These are phyloP conservation scores for Eidolon helvum DNA, from an alignment of 2,113 vertebrate genomes.

Conservation along the genomic window DNA sequence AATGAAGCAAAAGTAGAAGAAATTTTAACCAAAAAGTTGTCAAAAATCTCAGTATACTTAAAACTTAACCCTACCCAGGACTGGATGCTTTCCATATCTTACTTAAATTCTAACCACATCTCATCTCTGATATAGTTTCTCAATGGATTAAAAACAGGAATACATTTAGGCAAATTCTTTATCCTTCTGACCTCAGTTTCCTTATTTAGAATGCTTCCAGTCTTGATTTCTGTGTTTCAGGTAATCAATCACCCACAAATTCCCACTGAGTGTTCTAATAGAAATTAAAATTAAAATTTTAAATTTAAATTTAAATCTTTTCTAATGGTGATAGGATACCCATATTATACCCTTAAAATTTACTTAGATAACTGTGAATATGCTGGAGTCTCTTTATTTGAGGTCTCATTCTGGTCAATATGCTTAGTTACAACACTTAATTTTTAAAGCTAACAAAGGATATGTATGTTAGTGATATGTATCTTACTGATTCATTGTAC, in stretches of 20 bases:
- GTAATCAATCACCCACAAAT: background rate
- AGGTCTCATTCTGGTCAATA: background rate
- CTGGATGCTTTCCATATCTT: background rate
- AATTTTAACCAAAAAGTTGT: background rate
- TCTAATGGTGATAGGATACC: background rate
- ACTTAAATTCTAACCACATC: background rate
- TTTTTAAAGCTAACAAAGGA: background rate
- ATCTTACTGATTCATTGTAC: background rate
- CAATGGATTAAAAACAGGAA: background rate
- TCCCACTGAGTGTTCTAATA: background rate
- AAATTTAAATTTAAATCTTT: background rate
- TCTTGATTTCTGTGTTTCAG: background rate
- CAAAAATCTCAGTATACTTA: background rate
- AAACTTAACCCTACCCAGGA: background rate
- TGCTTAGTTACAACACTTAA: background rate
- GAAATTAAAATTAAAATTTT: background rate
- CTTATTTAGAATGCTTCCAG: background rate
- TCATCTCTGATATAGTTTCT: background rate
- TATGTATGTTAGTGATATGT: background rate
- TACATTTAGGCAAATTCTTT: background rate
- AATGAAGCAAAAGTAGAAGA: background rate
- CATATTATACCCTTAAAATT: background rate
- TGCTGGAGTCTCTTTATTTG: background rate
- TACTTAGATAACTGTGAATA: background rate
- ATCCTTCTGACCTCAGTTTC: background rate